phyloP scores from a whole-genome alignment of 2,113 vertebrate species.

The Bufo bufo region DNA sequence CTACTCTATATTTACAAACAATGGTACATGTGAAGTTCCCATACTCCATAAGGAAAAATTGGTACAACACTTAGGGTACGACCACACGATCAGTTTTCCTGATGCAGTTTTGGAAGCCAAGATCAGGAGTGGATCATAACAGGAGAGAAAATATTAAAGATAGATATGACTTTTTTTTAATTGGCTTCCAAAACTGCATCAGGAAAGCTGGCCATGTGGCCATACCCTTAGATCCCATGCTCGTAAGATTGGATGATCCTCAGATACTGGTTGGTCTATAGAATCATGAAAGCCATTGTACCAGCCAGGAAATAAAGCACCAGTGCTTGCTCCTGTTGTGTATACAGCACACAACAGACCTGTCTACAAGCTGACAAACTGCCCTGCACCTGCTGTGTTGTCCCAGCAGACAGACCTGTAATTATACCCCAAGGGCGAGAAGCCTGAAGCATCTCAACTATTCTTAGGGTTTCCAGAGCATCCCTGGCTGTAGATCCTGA shows the following conservation, averaged over 20 bases:
- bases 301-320: not conserved
- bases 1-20: too few species aligned
- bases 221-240: too few species aligned
- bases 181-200: too few species aligned
- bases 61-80: too few species aligned
- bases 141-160: too few species aligned
- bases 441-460: not conserved
- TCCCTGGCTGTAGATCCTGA: not conserved
- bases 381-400: slow-evolving; percentile 34
- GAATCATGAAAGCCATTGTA: not conserved
- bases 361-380: slow-evolving; percentile 16
- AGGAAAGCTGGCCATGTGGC: too few species aligned
- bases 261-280: not conserved
- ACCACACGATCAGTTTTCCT: too few species aligned
- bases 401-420: not conserved
- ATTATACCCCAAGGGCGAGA: slow-evolving; percentile 2
- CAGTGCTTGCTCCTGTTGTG: not conserved
- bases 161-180: too few species aligned
- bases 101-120: too few species aligned
- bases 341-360: slow-evolving; percentile 32
- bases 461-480: not conserved
- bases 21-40: too few species aligned
- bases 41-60: too few species aligned
- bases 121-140: too few species aligned
- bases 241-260: not conserved